Conservation (phyloP, 2,888 invertebrate species). For the Protonemura montana region DNA sequence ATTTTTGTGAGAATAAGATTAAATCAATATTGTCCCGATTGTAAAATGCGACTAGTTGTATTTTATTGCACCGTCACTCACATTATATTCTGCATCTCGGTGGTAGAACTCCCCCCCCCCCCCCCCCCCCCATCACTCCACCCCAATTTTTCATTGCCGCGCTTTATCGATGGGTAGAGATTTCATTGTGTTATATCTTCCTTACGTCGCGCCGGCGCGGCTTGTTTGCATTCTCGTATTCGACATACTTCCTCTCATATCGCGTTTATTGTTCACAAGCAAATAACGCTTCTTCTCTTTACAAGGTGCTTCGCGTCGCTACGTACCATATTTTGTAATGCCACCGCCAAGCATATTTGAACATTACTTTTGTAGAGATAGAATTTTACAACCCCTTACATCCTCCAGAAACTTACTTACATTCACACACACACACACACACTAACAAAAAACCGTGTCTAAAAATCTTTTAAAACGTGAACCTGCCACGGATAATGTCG, state of each 20-base stretch:
- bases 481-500: background rate
- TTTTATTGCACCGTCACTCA: background rate
- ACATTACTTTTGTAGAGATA: constrained; percentile 16
- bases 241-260: background rate
- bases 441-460: background rate
- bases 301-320: background rate
- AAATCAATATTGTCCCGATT: constrained; percentile 20
- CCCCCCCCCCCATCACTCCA: background rate
- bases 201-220: background rate
- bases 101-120: background rate
- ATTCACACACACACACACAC: too few relatives aligned
- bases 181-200: background rate
- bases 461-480: background rate
- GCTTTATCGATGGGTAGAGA: background rate
- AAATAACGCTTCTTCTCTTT: constrained; percentile 41
- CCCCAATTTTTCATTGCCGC: too few relatives aligned
- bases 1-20: background rate
- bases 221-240: background rate
- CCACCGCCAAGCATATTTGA: constrained; percentile 8
- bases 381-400: background rate
- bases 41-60: background rate
- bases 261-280: constrained; percentile 37
- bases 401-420: background rate
- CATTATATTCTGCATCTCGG: background rate
- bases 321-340: background rate